Evolutionary conservation across 2,797 vertebrate species (phyloP), one percentile per base, ranked within the genome.

Genomic region (Gastrophryne carolinensis): DNA sequence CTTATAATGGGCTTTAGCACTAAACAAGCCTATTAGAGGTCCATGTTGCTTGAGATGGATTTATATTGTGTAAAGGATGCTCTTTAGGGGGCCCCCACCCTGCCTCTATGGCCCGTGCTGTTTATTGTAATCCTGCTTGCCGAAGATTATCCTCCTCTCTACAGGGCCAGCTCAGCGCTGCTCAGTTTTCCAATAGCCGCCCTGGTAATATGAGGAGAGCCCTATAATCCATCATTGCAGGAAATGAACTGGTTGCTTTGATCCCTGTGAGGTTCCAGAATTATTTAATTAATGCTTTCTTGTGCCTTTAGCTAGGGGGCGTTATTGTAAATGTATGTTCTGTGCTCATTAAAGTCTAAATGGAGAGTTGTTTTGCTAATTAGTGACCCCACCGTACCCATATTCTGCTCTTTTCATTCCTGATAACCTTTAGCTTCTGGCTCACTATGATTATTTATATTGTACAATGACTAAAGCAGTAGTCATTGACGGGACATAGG

Each of bases 81-180:
- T 34, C 24, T 39, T 80, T 74, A 74, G 81, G 80, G 10, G 29
- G 74, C 80, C 73, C 81, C 80, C 79, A 21, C 32, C 37, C 72
- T 82, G 80, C 80, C 81, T 58, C 82, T 72, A 4, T 26, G 73
- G 80, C 73, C 79, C 74, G 8, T 56, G 37, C 60, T 86, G 84
- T 89, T 89, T 85, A 85, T 80, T 69, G 66, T 88, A 87, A 87
- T 85, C 75, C 80, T 84, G 75, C 83, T 87, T 88, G 85, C 65
- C 79, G 84, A 84, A 84, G 87, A 88, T 88, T 87, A 87, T 80
- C 72, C 79, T 79, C 74, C 60, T 81, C 70, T 84, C 80, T 61
- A 39, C 75, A 63, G 78, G 79, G 67, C 79, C 73, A 21, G 58
- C 52, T 68, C 37, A 80, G 81, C 78, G 61, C 63, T 50, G 21